These are phyloP conservation scores for Loris lydekkerianus DNA, from an alignment of 2,797 vertebrate genomes.

Conservation along the genomic window DNA sequence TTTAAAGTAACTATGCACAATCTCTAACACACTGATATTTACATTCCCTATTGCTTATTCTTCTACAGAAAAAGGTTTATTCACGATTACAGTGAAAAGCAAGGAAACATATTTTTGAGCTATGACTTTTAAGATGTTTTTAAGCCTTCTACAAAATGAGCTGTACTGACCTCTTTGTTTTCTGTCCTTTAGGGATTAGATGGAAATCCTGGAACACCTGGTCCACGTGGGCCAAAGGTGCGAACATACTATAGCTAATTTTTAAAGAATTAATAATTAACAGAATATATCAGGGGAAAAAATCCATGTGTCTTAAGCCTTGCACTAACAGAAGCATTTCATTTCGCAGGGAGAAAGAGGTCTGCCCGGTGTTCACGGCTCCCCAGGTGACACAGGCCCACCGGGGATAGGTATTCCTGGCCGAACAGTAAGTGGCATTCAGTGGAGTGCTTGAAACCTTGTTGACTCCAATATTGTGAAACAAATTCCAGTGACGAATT, in stretches of 20 bases:
- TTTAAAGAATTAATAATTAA: not conserved
- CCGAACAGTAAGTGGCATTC: slow-evolving; percentile 91
- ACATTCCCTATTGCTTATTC: not conserved
- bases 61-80: slow-evolving; percentile 31
- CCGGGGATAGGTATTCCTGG: slow-evolving; percentile 92
- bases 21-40: not conserved
- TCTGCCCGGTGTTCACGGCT: slow-evolving; percentile 95
- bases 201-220: slow-evolving; percentile 90
- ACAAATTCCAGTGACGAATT: not conserved
- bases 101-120: not conserved
- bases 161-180: not conserved
- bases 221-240: slow-evolving; percentile 98
- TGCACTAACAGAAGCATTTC: slow-evolving; percentile 66
- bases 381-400: slow-evolving; percentile 95
- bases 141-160: slow-evolving; percentile 9
- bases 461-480: not conserved
- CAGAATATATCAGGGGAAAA: not conserved
- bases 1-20: slow-evolving; percentile 44
- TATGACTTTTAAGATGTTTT: not conserved
- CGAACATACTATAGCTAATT: slow-evolving; percentile 15
- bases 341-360: slow-evolving; percentile 96
- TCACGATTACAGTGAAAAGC: not conserved
- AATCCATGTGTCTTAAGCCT: not conserved
- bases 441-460: not conserved
- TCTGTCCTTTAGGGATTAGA: slow-evolving; percentile 90